These are phyloP conservation scores for Mimachlamys varia DNA, from an alignment of 2,888 invertebrate species.

Conservation along the genomic window DNA sequence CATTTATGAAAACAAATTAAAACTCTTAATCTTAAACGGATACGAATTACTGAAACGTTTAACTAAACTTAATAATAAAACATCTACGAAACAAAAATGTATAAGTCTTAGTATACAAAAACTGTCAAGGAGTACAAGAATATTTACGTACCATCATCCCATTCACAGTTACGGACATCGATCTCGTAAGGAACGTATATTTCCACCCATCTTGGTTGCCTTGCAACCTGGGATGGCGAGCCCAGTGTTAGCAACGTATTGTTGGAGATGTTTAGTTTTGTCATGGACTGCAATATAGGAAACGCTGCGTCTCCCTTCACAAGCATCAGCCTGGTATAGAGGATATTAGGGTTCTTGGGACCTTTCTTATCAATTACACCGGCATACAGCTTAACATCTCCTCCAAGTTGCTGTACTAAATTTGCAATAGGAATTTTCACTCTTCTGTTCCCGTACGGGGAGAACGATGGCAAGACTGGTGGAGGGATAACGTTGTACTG, in stretches of 20 bases:
- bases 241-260: not conserved
- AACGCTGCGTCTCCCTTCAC: not conserved
- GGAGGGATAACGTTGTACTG: too few relatives aligned
- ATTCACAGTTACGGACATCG: not conserved
- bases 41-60: too few relatives aligned
- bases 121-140: too few relatives aligned
- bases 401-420: not conserved
- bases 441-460: not conserved
- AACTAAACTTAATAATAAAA: too few relatives aligned
- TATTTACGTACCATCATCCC: too few relatives aligned
- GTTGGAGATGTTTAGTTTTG: not conserved
- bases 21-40: too few relatives aligned
- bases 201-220: not conserved
- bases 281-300: not conserved
- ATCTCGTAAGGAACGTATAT: not conserved
- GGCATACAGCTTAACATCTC: not conserved
- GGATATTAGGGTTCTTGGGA: not conserved
- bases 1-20: too few relatives aligned
- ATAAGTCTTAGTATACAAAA: too few relatives aligned
- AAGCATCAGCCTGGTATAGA: not conserved
- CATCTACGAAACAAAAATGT: too few relatives aligned
- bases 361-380: not conserved
- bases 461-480: too few relatives aligned
- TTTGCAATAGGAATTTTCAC: not conserved
- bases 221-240: not conserved